These are phyloP conservation scores for Anadara kagoshimensis DNA, from an alignment of 1,140 invertebrate species.

Conservation along the genomic window DNA sequence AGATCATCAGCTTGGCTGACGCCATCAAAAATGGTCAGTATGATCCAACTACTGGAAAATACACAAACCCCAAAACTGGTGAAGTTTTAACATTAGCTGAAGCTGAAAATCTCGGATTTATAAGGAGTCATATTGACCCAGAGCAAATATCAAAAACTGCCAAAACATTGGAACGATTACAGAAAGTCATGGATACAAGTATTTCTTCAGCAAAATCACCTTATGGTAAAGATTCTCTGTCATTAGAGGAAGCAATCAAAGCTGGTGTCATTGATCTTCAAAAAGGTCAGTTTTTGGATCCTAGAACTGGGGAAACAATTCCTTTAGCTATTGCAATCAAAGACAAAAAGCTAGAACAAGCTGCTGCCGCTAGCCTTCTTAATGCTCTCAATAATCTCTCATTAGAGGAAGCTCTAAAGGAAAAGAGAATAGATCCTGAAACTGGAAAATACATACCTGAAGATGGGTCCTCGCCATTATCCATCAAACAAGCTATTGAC, in stretches of 20 bases:
- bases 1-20: conserved; percentile 55
- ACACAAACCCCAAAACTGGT: conserved; percentile 53
- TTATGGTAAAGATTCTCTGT: conserved; percentile 39
- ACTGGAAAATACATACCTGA: conserved; percentile 48
- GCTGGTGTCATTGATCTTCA: conserved; percentile 60
- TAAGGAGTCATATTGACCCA: conserved; percentile 57
- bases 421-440: conserved; percentile 78
- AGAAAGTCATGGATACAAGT: conserved; percentile 53
- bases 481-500: conserved; percentile 76
- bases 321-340: conserved; percentile 58
- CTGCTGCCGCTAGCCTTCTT: conserved; percentile 75
- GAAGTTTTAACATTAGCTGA: conserved; percentile 61
- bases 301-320: conserved; percentile 42
- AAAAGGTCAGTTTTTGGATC: conserved; percentile 52
- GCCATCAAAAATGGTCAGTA: conserved; percentile 62
- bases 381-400: conserved; percentile 81
- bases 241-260: conserved; percentile 63
- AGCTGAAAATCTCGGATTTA: conserved; percentile 54
- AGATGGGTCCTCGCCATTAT: conserved; percentile 42
- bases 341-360: conserved; percentile 58
- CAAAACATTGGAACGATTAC: conserved; percentile 54
- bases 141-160: conserved; percentile 51
- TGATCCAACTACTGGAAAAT: conserved; percentile 59
- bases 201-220: conserved; percentile 51
- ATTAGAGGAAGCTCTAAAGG: conserved; percentile 82